Conservation (phyloP, 2,888 invertebrate genomes). For the Lysandra coridon region DNA sequence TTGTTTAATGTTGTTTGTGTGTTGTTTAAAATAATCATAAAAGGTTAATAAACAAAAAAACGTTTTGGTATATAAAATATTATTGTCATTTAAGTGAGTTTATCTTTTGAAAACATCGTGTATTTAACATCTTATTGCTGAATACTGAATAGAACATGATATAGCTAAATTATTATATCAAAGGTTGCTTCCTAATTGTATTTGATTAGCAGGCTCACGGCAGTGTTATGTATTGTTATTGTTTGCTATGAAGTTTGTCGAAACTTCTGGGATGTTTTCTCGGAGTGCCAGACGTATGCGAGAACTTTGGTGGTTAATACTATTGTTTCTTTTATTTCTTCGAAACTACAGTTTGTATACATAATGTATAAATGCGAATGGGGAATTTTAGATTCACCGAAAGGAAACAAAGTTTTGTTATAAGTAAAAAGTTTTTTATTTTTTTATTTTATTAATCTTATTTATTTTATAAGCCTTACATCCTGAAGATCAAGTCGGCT, state of each 20-base stretch:
- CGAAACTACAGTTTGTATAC: background rate
- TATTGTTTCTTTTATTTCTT: conserved; percentile 32
- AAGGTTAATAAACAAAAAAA: no score
- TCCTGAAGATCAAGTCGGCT: no score
- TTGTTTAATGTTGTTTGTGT: no score
- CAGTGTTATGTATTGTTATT: conserved; percentile 55
- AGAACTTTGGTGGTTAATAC: conserved; percentile 30
- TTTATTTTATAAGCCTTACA: no score
- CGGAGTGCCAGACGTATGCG: conserved; percentile 36
- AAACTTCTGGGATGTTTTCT: conserved; percentile 45
- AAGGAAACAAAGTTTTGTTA: background rate
- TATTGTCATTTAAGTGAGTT: no score
- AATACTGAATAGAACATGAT: background rate
- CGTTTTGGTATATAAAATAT: no score
- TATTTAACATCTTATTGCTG: background rate
- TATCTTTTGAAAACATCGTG: background rate
- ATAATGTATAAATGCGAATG: conserved; percentile 8
- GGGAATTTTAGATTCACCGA: background rate
- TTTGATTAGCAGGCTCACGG: conserved; percentile 48
- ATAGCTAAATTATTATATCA: background rate
- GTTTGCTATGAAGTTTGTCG: conserved; percentile 53
- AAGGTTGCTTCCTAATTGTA: conserved; percentile 39
- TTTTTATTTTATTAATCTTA: no score
- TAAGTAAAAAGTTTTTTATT: background rate
- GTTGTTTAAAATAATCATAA: no score